Conservation (phyloP, 2,888 invertebrate genomes). For the Epicampocera succincta region DNA sequence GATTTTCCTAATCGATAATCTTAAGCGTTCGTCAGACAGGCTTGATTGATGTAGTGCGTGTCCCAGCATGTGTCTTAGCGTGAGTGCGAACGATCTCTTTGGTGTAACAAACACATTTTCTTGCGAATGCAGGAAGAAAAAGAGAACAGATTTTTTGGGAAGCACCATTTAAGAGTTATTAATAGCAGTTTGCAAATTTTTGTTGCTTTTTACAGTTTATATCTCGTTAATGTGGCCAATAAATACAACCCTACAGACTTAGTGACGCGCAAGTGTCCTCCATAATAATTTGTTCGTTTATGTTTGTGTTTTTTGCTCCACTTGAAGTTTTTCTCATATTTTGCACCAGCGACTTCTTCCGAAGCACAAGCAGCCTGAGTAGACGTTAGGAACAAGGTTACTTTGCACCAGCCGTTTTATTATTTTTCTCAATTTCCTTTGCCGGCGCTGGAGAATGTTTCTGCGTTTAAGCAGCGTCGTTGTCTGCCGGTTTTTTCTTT, state of each 20-base stretch:
- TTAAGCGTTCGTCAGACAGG: slow-evolving; percentile 24
- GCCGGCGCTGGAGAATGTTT: slow-evolving; percentile 40
- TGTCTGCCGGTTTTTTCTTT: slow-evolving; percentile 33
- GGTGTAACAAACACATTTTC: neutral
- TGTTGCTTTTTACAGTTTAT: slow-evolving; percentile 28
- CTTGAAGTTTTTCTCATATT: slow-evolving; percentile 52
- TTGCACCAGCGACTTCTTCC: slow-evolving; percentile 44
- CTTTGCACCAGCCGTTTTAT: slow-evolving; percentile 42
- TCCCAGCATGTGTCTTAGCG: slow-evolving; percentile 32
- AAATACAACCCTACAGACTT: slow-evolving; percentile 69
- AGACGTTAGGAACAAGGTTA: slow-evolving; percentile 17
- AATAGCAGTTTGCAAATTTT: slow-evolving; percentile 11
- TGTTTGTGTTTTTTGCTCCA: slow-evolving; percentile 32
- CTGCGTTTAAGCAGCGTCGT: slow-evolving; percentile 30
- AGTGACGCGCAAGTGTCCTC: slow-evolving; percentile 66
- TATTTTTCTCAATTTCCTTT: slow-evolving; percentile 30
- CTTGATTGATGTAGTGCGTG: slow-evolving; percentile 68
- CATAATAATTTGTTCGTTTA: slow-evolving; percentile 57
- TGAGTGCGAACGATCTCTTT: slow-evolving; percentile 1
- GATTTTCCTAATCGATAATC: slow-evolving; percentile 50
- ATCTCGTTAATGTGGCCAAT: slow-evolving; percentile 70
- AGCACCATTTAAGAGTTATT: slow-evolving; percentile 14
- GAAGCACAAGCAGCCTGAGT: slow-evolving; percentile 17
- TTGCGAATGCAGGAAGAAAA: neutral
- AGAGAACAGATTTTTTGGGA: neutral